Percentiles rank a stretch among this genome's conserved stretches.
These are phyloP conservation scores for Mohoua ochrocephala DNA, from an alignment of 2,113 vertebrate species.

Conservation along the genomic window DNA sequence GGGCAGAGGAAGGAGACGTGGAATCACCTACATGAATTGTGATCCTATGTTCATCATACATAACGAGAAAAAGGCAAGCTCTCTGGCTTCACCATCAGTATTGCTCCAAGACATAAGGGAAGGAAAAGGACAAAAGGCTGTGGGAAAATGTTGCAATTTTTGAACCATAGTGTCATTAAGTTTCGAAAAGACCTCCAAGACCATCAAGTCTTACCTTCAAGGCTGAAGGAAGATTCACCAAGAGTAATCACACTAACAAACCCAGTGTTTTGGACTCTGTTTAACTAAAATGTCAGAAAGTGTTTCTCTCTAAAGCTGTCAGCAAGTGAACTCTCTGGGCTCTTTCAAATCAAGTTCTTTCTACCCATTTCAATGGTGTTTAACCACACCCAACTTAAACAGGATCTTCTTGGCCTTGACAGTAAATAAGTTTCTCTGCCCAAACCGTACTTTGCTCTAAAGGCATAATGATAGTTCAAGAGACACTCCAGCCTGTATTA, in stretches of 20 bases:
- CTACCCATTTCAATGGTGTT: background rate
- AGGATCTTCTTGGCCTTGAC: background rate
- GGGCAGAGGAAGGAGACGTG: background rate
- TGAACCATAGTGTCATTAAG: background rate
- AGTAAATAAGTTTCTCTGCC: background rate
- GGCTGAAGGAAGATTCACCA: background rate
- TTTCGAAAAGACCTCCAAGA: background rate
- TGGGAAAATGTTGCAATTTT: background rate
- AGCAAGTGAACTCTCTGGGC: background rate
- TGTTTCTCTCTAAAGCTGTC: background rate
- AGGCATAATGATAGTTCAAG: background rate
- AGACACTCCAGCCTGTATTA: background rate
- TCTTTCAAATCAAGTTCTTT: background rate
- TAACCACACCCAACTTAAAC: background rate
- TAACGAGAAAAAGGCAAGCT: background rate
- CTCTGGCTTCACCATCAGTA: background rate
- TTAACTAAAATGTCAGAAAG: background rate
- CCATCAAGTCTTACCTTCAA: background rate
- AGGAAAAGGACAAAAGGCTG: background rate
- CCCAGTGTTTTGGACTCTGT: background rate
- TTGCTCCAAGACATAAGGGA: background rate
- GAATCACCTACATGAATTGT: background rate
- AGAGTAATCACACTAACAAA: background rate
- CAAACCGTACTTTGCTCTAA: background rate
- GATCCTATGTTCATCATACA: accelerated